Evolutionary conservation across 2,113 vertebrate species (phyloP), one percentile per base, ranked within the genome.

Genomic region (Tetrax tetrax): DNA sequence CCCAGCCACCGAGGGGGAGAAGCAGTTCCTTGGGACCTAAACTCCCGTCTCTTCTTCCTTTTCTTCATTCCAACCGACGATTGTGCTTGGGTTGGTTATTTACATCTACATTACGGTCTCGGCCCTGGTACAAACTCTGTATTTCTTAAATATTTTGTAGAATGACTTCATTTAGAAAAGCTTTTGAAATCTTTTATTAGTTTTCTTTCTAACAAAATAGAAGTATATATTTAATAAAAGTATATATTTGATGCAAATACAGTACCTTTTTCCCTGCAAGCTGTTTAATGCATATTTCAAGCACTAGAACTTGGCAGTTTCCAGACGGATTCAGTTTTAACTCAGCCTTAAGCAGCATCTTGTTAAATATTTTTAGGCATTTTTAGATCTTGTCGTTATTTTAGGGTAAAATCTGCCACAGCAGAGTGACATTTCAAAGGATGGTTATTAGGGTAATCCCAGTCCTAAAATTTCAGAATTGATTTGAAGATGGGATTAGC

Each of bases 201-300:
- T 10, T 48, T 28, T 85, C 29, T 48, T 91, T 56, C 28, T 70
- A 50, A 71, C 12, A 3, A 47, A 87, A 79, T 22, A 48, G 8
- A 38, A 74, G 17, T 66, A 56, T 51, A 18, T 86, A 19, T 75
- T 95, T 91, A 56, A 85, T 78, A 70, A 28, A 81, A 35, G 10
- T 19, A 27, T 76, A 12, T 50, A 43, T 95, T 95, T 93, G 74
- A 89, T 66, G 53, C 72, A 91, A 94, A 89, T 91, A 38, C 6
- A 66, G 20, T 43, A 56, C 29, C 15, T 87, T 92, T 89, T 82
- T 79, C 4, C 27, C 20, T 85, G 45, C 71, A 87, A 83, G 71
- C 19, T 90, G 70, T 59, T 94, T 87, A 83, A 80, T 35, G 28
- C 27, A 80, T 93, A 95, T 93, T 93, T 96, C 66, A 95, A 10